Conservation (phyloP, 2,888 invertebrate species). For the Leptothorax acervorum region DNA sequence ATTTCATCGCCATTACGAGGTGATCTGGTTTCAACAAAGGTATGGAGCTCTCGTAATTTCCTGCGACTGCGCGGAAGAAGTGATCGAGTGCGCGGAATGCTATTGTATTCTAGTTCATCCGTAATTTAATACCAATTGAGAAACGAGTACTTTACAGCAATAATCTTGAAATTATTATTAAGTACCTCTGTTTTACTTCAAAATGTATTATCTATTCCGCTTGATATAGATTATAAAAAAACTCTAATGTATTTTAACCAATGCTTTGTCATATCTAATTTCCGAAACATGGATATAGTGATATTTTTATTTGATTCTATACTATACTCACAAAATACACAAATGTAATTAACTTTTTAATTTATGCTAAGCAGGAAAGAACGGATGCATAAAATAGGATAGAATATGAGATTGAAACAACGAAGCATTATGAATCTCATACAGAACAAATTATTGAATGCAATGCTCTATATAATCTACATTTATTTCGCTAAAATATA, state of each 20-base stretch:
- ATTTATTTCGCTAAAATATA: not conserved
- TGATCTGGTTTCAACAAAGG: conserved; percentile 45
- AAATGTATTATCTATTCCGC: not conserved
- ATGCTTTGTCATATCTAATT: not conserved
- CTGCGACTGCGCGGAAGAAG: conserved; percentile 34
- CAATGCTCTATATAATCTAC: not conserved
- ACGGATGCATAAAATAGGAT: not conserved
- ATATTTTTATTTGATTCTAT: not conserved
- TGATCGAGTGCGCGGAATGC: conserved; percentile 25
- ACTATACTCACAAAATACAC: not conserved
- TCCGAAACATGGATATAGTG: not conserved
- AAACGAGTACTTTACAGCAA: conserved; percentile 4
- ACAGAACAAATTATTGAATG: not conserved
- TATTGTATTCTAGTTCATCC: conserved; percentile 42
- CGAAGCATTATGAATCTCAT: not conserved
- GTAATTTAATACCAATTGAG: conserved; percentile 37
- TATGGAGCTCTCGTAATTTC: conserved; percentile 27
- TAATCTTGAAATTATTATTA: conserved; percentile 32
- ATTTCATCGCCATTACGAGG: conserved; percentile 40
- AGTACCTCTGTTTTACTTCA: conserved; percentile 24
- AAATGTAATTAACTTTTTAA: not conserved
- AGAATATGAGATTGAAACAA: not conserved
- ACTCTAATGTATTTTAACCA: not conserved
- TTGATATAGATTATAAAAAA: not conserved
- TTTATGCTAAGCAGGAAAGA: not conserved